These are phyloP conservation scores for Penaeus monodon DNA, from an alignment of 2,888 invertebrate species.

Conservation along the genomic window DNA sequence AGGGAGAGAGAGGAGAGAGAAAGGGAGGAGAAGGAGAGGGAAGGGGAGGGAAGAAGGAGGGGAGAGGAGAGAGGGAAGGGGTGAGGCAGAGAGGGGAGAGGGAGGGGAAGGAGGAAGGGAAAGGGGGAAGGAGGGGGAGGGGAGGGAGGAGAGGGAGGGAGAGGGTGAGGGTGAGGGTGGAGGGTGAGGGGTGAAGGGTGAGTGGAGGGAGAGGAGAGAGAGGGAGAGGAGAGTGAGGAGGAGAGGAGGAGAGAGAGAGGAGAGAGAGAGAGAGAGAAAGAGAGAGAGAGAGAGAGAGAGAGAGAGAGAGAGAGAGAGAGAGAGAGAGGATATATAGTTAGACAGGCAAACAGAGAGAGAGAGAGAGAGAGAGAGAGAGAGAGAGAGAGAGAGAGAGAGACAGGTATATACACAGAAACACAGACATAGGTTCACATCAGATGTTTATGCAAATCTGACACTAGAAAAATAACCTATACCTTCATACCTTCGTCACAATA, in stretches of 20 bases:
- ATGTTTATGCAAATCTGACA: no score
- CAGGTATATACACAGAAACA: no score
- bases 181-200: not conserved
- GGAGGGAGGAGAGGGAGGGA: not conserved
- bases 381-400: no score
- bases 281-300: not conserved
- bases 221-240: no score
- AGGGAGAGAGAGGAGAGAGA: no score
- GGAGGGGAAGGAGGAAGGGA: not conserved
- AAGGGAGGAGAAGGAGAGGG: not conserved
- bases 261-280: not conserved
- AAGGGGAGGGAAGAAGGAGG: not conserved
- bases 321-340: no score
- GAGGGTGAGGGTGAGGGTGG: not conserved
- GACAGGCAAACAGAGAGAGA: no score
- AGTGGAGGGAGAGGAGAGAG: not conserved
- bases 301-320: not conserved
- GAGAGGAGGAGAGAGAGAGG: not conserved
- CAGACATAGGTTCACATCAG: no score
- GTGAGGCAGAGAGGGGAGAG: not conserved
- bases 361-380: no score
- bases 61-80: no score
- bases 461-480: no score
- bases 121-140: not conserved
- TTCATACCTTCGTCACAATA: no score